Evolutionary conservation across 2,113 vertebrate species (phyloP).

Genomic region (Alces alces): DNA sequence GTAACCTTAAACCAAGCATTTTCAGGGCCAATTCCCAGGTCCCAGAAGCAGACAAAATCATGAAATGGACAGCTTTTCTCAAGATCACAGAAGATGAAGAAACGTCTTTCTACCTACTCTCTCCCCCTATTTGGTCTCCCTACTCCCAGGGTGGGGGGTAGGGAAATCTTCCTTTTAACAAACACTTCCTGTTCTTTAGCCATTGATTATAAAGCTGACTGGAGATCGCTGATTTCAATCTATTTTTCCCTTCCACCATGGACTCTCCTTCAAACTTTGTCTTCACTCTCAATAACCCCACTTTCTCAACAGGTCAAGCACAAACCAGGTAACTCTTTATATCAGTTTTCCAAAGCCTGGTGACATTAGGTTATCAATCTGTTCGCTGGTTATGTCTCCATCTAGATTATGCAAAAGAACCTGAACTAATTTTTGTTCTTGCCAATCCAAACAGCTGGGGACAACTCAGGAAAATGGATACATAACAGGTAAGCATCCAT

Average conservation of each 20-base stretch:
- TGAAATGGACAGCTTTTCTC: neutral
- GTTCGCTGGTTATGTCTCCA: neutral
- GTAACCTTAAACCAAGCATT: neutral
- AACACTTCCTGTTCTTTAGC: neutral
- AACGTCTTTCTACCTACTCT: neutral
- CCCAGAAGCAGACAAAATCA: neutral
- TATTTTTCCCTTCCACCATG: neutral
- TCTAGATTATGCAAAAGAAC: neutral
- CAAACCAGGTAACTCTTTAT: neutral
- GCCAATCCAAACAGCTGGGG: neutral
- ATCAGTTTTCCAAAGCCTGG: neutral
- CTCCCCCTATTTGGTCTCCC: neutral
- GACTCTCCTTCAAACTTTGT: neutral
- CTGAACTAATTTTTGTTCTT: neutral
- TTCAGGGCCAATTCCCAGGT: neutral
- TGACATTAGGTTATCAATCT: neutral
- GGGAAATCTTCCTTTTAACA: neutral
- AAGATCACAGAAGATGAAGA: neutral
- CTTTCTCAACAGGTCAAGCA: neutral
- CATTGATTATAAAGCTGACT: neutral
- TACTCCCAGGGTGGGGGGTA: fast-evolving
- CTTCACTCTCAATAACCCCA: neutral
- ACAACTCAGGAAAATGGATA: neutral
- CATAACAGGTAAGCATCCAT: neutral
- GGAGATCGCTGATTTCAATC: neutral